Base-by-base conservation (phyloP, 2,113 vertebrate species). In the Brachypodius melanocephalos region DNA sequence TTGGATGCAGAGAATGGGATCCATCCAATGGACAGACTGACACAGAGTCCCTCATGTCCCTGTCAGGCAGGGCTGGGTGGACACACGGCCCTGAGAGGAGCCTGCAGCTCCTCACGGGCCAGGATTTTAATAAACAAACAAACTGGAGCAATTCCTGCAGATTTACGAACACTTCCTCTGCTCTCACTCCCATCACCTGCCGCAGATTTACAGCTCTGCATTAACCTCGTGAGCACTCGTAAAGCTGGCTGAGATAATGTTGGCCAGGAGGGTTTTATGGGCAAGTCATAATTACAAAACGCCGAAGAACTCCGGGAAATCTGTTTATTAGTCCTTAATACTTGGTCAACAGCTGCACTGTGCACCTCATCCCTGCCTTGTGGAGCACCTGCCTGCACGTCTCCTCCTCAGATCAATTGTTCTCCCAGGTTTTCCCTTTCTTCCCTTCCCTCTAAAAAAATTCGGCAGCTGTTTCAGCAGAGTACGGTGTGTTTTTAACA, bases 181-280 rank as follows among this genome's bases (percentile, higher is more conserved):
- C 93, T 93, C 97, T 93, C 81, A 22, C 95, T 94, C 76, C 95
- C 93, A 73, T 78, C 74, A 95, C 97, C 97, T 49, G 6, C 45
- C 6, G 87, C 25, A 62, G 95, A 98, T 98, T 98, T 98, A 98
- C 42, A 17, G 76, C 52, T 89, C 95, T 89, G 95, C 97, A 96
- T 97, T 98, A 97, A 97, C 97, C 97, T 97, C 66, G 10, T 67
- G 95, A 96, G 89, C 96, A 34, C 96, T 95, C 93, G 15, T 93
- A 96, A 97, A 96, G 89, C 96, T 96, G 82, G 75, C 97, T 92
- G 88, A 97, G 97, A 98, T 97, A 95, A 97, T 67, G 93, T 34
- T 88, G 97, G 97, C 94, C 95, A 78, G 97, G 88, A 95, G 97
- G 91, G 95, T 91, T 97, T 98, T 97, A 97, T 63, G 86, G 93